Evolutionary conservation across 2,888 invertebrate genomes (phyloP), one percentile per base, ranked within the genome.

Genomic region (Orthosia gracilis): DNA sequence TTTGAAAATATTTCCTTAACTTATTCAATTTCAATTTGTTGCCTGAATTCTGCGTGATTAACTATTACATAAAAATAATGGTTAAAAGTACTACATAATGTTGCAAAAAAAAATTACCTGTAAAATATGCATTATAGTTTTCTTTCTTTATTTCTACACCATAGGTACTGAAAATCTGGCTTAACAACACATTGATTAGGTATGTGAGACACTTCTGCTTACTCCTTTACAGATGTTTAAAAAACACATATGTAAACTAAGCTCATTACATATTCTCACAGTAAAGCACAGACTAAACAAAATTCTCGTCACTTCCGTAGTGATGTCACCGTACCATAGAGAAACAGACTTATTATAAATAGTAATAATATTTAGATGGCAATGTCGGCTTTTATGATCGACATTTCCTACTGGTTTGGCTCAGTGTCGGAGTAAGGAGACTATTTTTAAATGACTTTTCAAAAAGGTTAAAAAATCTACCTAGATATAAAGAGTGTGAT

Each of bases 261-360:
- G 17, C 73, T 63, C 54, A 63, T 73, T 65, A 58, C 49, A 68
- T 62, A 82, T 76, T 84, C 74, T 64, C 86, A 80, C 74, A 85
- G 61, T 63, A 55, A 55, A 23, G 13, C 69, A 50, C 18, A 78
- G 69, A 50, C 78, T 73, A 84, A 74, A 84, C 77, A 76, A 68
- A 73, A 67, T 61, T 70, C 70, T 26, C 55, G 57, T 52, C 69
- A 65, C 75, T 72, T 86, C 77, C 87, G 63, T 21, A 5, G 57
- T 73, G 73, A 73, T 77, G 77, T 66, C 73, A 76, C 54, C 77
- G 23, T 65, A 3, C 23, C 68, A 23, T 7, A 68, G 50, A 71
- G 26, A 58, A 40, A 61, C 40, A 9, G 40, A 40, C 59, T 84
- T 86, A 84, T 84, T 79, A 78, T 85, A 77, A 77, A 86, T 69